Evolutionary conservation across 2,888 invertebrate species (phyloP).

Genomic region (Exocentrus adspersus): DNA sequence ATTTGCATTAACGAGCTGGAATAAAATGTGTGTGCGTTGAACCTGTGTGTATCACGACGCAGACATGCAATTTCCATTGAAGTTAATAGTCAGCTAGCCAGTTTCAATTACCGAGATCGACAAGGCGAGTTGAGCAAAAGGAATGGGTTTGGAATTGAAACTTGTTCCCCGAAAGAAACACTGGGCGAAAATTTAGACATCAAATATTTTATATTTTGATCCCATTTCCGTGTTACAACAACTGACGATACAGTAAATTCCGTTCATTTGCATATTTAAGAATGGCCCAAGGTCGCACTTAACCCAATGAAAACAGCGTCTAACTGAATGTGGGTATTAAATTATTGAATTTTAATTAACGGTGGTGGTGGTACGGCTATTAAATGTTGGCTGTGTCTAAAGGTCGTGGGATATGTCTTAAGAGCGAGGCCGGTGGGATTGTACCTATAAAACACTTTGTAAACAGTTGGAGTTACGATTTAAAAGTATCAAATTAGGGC

Average conservation of each 20-base stretch:
- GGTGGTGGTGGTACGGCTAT: background rate
- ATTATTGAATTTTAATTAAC: background rate
- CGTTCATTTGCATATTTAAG: background rate
- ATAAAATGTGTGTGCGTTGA: slow-evolving; percentile 8
- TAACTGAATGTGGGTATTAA: slow-evolving; percentile 1
- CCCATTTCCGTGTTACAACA: background rate
- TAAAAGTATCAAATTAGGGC: no score
- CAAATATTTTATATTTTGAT: background rate
- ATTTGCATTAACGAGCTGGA: slow-evolving; percentile 15
- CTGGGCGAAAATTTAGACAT: no score
- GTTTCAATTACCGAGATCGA: background rate
- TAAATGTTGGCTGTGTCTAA: no score
- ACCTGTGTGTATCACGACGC: background rate
- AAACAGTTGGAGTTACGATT: no score
- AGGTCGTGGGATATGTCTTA: no score
- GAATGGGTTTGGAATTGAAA: background rate
- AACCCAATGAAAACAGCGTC: background rate
- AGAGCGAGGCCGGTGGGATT: no score
- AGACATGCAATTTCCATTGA: background rate
- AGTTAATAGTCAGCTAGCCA: slow-evolving; percentile 1
- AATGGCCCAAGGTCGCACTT: background rate
- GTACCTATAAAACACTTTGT: no score
- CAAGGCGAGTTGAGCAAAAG: background rate
- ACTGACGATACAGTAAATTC: background rate
- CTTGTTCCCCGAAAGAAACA: no score